Evolutionary conservation across 2,113 vertebrate species (phyloP), one percentile per base, ranked within the genome.

Genomic region (Bungarus multicinctus): DNA sequence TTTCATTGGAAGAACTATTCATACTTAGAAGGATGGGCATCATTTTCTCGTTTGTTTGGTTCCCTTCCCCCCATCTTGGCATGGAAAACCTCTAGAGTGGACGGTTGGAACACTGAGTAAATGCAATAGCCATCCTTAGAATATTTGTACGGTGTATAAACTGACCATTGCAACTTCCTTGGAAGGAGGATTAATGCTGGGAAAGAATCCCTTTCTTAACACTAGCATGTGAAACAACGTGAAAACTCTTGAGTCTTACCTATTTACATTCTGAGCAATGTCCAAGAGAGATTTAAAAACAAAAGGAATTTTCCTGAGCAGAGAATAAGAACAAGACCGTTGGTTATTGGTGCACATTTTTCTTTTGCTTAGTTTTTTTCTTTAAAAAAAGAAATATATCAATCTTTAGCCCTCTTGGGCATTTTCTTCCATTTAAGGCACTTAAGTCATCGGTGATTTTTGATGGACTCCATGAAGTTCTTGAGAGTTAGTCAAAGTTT

Each of bases 271-370:
- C 92, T 96, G 93, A 95, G 95, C 94, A 94, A 96, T 89, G n/a
- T 91, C 74, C 25, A 87, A 14, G 43, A 95, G 93, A 43, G 74
- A 39, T 22, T 81, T 39, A 23, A 43, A 39, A 64, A 60, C 0
- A 92, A 93, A 23, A 0, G 22, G 93, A 93, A 94, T 91, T 92
- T 93, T 96, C 95, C 95, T 94, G 95, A 98, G 97, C 96, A 95
- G 94, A 96, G 97, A 91, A 87, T 16, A 87, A 87, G 25, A 87
- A 52, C 25, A 87, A n/a, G 30, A 4, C 7, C 14, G n/a, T 52
- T 53, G 3, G 4, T 50, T 50, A 16, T 27, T 30, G 47, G 23
- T 27, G 30, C 94, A 93, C 91, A 95, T 0, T 53, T 89, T 91
- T 95, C 90, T 93, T 94, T 90, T 14, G 89, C 86, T 55, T 25